Percentiles rank a stretch among this genome's conserved stretches.
phyloP scores from a whole-genome alignment of 2,888 invertebrate genomes.

The Rhorus exstirpatorius region DNA sequence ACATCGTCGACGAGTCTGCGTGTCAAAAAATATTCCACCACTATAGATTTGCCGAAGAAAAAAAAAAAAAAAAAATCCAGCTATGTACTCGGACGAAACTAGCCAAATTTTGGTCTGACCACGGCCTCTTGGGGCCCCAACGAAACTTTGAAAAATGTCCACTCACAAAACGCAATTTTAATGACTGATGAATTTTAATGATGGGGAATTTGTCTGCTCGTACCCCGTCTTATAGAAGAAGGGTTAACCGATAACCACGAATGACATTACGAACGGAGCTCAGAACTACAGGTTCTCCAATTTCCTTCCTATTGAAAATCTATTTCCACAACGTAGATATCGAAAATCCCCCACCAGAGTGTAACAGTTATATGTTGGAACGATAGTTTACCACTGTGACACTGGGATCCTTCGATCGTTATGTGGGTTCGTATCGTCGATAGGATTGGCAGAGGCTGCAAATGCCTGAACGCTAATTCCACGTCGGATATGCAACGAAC shows the following conservation, averaged over 20 bases:
- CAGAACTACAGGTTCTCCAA: constrained; percentile 42
- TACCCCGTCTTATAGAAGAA: too few species aligned
- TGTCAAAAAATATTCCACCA: too few species aligned
- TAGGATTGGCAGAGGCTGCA: constrained; percentile 3
- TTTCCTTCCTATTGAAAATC: constrained; percentile 62
- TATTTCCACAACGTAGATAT: constrained; percentile 46
- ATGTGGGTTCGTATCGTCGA: neutral
- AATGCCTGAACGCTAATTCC: constrained; percentile 77
- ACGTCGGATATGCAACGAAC: constrained; percentile 75
- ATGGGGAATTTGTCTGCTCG: too few species aligned
- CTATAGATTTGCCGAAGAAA: too few species aligned
- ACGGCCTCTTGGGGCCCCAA: too few species aligned
- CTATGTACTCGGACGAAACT: too few species aligned
- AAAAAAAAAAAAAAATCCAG: too few species aligned
- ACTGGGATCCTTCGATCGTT: constrained; percentile 14
- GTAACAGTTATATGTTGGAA: neutral
- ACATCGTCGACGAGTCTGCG: neutral
- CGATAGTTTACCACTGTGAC: neutral
- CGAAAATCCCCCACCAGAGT: neutral
- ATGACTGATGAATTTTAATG: too few species aligned
- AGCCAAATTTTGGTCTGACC: too few species aligned
- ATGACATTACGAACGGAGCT: constrained; percentile 25
- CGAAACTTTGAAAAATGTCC: too few species aligned
- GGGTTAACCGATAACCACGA: neutral
- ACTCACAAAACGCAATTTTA: too few species aligned